Percentiles rank a stretch among this genome's conserved stretches.
Conservation (phyloP, 2,888 invertebrate genomes). For the Eugnorisma glareosa region DNA sequence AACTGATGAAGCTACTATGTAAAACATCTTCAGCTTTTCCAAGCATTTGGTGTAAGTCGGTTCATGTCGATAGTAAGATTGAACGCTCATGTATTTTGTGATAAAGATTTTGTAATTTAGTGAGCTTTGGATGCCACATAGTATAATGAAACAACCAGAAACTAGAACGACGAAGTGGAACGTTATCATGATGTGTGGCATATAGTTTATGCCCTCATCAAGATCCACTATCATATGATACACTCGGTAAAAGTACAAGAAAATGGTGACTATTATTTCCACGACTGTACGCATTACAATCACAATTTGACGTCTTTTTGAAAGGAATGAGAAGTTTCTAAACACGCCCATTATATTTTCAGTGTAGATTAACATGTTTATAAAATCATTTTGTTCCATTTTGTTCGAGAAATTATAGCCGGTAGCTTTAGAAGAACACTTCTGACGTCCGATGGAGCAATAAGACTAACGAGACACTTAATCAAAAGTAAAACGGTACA, state of each 20-base stretch:
- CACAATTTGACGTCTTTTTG: slow-evolving; percentile 9
- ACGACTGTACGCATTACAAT: background rate
- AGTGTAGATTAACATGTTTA: slow-evolving; percentile 15
- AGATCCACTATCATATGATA: background rate
- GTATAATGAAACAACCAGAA: background rate
- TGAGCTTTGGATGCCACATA: slow-evolving; percentile 12
- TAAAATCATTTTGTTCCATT: slow-evolving; percentile 22
- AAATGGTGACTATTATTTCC: slow-evolving; percentile 12
- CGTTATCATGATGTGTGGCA: background rate
- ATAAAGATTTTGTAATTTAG: slow-evolving; percentile 10
- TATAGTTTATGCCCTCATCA: too few species aligned
- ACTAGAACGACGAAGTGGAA: background rate
- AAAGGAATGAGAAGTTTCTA: slow-evolving; percentile 28
- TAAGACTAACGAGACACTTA: too few species aligned
- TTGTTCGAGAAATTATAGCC: background rate
- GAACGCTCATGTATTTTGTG: background rate
- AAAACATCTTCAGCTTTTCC: background rate
- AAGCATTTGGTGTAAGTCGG: background rate
- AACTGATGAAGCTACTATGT: background rate
- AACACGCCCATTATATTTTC: slow-evolving; percentile 45
- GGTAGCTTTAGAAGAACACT: background rate
- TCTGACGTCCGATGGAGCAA: background rate
- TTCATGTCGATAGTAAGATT: slow-evolving; percentile 4
- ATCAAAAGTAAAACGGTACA: background rate
- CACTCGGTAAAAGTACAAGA: background rate